Evolutionary conservation across 1,140 invertebrate species (phyloP).

Genomic region (Euura lappo): DNA sequence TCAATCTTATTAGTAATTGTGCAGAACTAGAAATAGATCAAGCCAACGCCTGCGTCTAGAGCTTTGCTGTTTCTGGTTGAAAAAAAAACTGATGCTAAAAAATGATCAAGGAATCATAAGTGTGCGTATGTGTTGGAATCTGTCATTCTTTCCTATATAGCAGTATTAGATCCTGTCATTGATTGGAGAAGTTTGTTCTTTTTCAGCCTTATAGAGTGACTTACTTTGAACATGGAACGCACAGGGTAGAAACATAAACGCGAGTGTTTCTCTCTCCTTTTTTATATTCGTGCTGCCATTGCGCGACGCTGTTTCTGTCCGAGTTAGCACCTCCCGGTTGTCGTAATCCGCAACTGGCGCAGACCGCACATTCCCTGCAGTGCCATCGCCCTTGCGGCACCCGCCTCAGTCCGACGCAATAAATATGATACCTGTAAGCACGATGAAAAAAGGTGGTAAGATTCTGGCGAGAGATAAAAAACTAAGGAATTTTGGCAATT

Average conservation of each 20-base stretch:
- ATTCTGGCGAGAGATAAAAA: not conserved
- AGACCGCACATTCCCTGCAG: conserved; percentile 80
- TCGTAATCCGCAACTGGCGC: conserved; percentile 64
- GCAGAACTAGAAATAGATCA: not conserved
- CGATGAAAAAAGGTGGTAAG: conserved; percentile 1
- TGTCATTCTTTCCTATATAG: too few relatives aligned
- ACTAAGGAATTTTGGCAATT: conserved; percentile 23
- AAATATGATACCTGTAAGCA: conserved; percentile 78
- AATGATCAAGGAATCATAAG: not conserved
- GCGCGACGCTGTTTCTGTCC: conserved; percentile 57
- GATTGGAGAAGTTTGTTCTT: too few relatives aligned
- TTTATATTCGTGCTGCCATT: conserved; percentile 66
- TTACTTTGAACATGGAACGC: conserved; percentile 63
- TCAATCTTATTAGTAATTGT: not conserved
- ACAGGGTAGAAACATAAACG: conserved; percentile 61
- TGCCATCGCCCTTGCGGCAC: conserved; percentile 91
- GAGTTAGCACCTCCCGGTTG: conserved; percentile 57
- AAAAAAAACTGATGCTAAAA: not conserved
- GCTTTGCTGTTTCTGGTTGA: too few relatives aligned
- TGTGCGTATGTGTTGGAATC: too few relatives aligned
- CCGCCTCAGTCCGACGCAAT: conserved; percentile 85
- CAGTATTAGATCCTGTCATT: too few relatives aligned
- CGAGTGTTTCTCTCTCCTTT: conserved; percentile 62
- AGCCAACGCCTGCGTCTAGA: too few relatives aligned
- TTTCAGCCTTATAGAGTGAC: conserved; percentile 21